Evolutionary conservation across 2,113 vertebrate species (phyloP).

Genomic region (Mellivora capensis): DNA sequence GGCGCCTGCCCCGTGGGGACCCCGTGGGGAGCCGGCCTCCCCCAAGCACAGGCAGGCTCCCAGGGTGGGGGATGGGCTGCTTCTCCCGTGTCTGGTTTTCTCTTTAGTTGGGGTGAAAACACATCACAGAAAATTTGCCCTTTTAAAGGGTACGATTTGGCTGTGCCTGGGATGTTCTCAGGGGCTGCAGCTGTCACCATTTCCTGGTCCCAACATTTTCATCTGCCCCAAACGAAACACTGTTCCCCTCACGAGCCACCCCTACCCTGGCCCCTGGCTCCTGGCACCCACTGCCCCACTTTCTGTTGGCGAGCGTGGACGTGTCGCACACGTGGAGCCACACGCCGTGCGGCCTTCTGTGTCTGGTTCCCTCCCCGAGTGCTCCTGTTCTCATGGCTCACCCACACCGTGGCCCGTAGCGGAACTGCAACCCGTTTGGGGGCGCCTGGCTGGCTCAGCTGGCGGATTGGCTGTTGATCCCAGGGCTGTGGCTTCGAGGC

Average conservation of each 20-base stretch:
- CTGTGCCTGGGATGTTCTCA: background rate
- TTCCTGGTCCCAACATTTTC: background rate
- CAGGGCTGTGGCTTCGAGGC: background rate
- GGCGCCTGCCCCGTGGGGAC: background rate
- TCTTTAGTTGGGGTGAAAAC: background rate
- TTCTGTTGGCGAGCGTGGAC: background rate
- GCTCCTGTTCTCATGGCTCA: rapidly evolving
- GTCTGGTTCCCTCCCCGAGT: background rate
- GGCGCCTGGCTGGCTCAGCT: background rate
- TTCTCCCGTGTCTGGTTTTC: background rate
- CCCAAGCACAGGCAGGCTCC: background rate
- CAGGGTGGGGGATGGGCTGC: background rate
- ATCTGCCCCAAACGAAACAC: background rate
- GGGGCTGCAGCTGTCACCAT: rapidly evolving
- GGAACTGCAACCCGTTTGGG: background rate
- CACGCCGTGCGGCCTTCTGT: background rate
- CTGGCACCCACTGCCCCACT: rapidly evolving
- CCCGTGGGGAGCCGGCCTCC: background rate
- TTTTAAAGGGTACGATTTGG: background rate
- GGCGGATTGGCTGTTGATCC: background rate
- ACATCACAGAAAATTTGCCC: background rate
- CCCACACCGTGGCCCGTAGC: rapidly evolving
- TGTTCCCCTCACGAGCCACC: rapidly evolving
- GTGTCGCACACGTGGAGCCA: rapidly evolving
- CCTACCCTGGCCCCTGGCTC: rapidly evolving